phyloP scores from a whole-genome alignment of 2,113 vertebrate genomes.

The Anarrhichthys ocellatus region DNA sequence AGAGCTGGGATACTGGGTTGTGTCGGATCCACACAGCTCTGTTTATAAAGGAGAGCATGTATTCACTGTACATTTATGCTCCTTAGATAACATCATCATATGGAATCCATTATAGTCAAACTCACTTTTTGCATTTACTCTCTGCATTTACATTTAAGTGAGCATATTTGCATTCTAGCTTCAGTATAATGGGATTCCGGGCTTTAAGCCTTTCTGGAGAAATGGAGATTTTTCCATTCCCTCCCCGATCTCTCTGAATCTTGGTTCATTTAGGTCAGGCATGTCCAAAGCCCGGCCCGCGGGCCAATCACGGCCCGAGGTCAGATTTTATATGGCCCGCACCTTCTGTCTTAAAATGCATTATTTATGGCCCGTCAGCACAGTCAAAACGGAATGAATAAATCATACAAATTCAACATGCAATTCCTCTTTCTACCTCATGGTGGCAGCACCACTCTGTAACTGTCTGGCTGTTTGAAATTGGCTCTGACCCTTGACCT shows the following conservation, averaged over 20 bases:
- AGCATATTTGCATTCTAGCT: neutral
- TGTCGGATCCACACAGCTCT: neutral
- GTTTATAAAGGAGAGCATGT: neutral
- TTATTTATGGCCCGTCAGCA: too few relatives aligned
- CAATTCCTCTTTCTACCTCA: too few relatives aligned
- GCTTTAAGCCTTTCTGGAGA: constrained; percentile 6
- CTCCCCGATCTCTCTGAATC: constrained; percentile 19
- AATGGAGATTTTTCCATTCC: constrained; percentile 17
- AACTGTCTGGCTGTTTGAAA: too few relatives aligned
- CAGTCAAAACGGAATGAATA: too few relatives aligned
- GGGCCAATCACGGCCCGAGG: too few relatives aligned
- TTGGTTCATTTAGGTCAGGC: constrained; percentile 2
- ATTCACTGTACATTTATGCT: neutral
- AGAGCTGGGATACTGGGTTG: neutral
- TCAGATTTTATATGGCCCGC: too few relatives aligned
- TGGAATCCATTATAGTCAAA: neutral
- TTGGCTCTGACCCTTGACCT: too few relatives aligned
- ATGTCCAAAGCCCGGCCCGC: too few relatives aligned
- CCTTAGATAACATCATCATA: neutral
- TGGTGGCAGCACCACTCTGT: too few relatives aligned
- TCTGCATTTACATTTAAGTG: neutral
- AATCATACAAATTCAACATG: too few relatives aligned
- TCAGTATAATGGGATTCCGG: constrained; percentile 20
- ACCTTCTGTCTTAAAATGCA: too few relatives aligned
- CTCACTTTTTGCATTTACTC: neutral